Percentiles rank a stretch among this genome's conserved stretches.
phyloP scores from a whole-genome alignment of 2,797 vertebrate species.

The Apodemus agrarius region DNA sequence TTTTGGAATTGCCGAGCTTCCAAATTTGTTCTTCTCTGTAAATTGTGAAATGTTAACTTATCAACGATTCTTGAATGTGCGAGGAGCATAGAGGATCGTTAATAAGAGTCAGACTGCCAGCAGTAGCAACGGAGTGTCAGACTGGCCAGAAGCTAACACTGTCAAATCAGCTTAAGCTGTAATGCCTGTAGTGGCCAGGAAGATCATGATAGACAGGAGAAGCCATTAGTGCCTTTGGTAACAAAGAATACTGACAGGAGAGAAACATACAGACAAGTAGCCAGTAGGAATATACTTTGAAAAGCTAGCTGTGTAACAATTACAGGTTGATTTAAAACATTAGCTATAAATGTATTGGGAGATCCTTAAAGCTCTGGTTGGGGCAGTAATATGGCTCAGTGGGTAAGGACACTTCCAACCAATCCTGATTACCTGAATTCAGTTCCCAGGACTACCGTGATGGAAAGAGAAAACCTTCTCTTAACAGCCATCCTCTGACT shows the following conservation, averaged over 20 bases:
- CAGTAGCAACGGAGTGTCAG: not conserved
- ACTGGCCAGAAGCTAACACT: not conserved
- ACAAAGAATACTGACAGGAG: not conserved
- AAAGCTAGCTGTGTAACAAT: not conserved
- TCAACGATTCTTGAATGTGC: not conserved
- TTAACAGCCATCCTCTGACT: not conserved
- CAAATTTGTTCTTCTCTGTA: conserved; percentile 10
- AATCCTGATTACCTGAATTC: not conserved
- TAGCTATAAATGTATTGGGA: conserved; percentile 10
- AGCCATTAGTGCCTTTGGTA: not conserved
- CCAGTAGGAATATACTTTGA: not conserved
- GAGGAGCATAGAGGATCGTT: not conserved
- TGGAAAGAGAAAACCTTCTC: not conserved
- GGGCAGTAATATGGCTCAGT: not conserved
- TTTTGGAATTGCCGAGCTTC: conserved; percentile 45
- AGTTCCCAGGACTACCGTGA: not conserved
- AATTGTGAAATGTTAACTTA: conserved; percentile 44
- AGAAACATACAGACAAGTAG: not conserved
- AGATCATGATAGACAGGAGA: not conserved
- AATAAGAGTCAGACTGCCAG: not conserved
- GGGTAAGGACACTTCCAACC: not conserved
- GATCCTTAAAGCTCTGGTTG: not conserved
- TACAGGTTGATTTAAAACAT: not conserved
- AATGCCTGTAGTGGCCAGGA: not conserved
- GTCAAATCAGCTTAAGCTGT: rapidly evolving